These are phyloP conservation scores for Lumbricus terrestris DNA, from an alignment of 2,888 invertebrate genomes.

Conservation along the genomic window DNA sequence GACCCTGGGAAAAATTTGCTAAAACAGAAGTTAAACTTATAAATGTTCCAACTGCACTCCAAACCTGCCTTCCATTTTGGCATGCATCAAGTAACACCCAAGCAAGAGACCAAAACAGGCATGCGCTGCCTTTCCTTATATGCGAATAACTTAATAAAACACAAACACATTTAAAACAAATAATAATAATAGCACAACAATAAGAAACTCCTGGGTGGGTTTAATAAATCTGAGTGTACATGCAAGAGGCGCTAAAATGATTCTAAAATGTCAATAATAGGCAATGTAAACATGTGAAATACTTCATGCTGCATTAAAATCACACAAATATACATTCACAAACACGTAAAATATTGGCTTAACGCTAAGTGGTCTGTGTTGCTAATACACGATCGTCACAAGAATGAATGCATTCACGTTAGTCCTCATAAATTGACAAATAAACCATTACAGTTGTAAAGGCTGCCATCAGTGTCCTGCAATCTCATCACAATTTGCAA, in stretches of 20 bases:
- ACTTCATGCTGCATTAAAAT: background rate
- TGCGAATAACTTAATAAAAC: background rate
- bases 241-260: background rate
- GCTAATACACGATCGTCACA: background rate
- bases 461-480: background rate
- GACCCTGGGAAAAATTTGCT: background rate
- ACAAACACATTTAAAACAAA: background rate
- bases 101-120: background rate
- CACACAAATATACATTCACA: background rate
- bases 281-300: background rate
- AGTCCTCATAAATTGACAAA: background rate
- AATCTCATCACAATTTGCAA: background rate
- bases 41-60: background rate
- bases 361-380: background rate
- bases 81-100: background rate
- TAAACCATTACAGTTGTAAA: background rate
- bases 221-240: background rate
- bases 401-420: background rate
- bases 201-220: background rate
- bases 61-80: background rate
- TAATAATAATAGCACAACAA: background rate
- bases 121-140: no score
- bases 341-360: background rate
- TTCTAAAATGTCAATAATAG: background rate
- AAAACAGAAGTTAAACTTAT: background rate